Evolutionary conservation across 2,797 vertebrate species (phyloP).

Genomic region (Falco cherrug): DNA sequence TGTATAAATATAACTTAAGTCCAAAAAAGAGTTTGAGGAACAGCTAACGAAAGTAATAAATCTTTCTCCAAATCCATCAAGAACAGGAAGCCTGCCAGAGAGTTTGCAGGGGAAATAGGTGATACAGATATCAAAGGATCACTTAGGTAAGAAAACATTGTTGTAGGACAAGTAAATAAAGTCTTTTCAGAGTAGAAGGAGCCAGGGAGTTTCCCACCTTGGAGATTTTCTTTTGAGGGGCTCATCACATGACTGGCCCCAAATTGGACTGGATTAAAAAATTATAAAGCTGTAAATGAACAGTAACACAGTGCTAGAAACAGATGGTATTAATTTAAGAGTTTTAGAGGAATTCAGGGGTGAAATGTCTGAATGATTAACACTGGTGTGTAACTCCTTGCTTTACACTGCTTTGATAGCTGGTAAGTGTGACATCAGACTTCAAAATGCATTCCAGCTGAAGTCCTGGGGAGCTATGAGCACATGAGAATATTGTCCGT

Average conservation of each 20-base stretch:
- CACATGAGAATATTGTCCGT: neutral
- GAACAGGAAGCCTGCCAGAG: neutral
- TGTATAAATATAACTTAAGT: neutral
- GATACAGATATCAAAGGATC: neutral
- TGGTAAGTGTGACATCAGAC: neutral
- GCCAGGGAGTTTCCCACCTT: neutral
- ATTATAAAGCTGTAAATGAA: neutral
- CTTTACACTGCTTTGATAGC: neutral
- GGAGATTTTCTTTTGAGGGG: neutral
- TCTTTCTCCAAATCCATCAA: neutral
- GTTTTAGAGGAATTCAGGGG: neutral
- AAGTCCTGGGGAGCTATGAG: fast-evolving
- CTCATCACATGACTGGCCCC: neutral
- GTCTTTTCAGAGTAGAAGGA: neutral
- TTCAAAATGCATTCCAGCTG: neutral
- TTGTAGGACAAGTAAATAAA: neutral
- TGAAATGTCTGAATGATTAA: neutral
- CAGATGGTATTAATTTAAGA: neutral
- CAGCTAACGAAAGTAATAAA: neutral
- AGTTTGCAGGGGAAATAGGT: neutral
- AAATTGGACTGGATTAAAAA: neutral
- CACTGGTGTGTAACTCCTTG: neutral
- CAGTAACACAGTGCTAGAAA: neutral
- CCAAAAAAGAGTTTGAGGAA: neutral
- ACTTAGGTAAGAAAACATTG: neutral